Evolutionary conservation across 2,888 invertebrate genomes (phyloP).

Genomic region (Rhagophthalmus giganteus): DNA sequence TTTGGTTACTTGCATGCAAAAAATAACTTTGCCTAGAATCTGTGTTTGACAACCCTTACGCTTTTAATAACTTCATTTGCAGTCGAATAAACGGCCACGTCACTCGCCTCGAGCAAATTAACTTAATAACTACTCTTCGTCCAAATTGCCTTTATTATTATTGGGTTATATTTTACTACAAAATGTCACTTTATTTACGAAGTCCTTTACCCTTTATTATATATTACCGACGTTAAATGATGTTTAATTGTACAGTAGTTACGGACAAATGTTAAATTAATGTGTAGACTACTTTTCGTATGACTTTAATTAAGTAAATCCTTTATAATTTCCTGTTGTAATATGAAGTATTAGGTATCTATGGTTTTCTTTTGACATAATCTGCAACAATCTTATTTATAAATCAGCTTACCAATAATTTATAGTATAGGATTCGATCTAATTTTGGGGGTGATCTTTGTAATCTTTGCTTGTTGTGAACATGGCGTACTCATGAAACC

Average conservation of each 20-base stretch:
- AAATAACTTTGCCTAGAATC: slow-evolving; percentile 13
- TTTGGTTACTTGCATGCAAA: no score
- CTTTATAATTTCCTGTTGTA: neutral
- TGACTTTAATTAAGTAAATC: neutral
- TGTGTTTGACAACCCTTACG: slow-evolving; percentile 27
- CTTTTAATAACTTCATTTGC: slow-evolving; percentile 27
- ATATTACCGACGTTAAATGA: slow-evolving; percentile 12
- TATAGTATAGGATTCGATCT: no score
- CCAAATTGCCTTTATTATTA: slow-evolving; percentile 23
- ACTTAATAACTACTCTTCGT: slow-evolving; percentile 18
- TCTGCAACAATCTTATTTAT: no score
- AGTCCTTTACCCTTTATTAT: slow-evolving; percentile 9
- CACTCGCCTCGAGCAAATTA: slow-evolving; percentile 21
- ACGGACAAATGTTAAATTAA: slow-evolving; percentile 14
- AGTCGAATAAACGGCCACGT: slow-evolving; percentile 25
- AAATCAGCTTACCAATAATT: no score
- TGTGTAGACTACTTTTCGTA: no score
- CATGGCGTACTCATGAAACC: no score
- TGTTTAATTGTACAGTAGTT: slow-evolving; percentile 7
- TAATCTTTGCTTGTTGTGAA: no score
- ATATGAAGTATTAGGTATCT: neutral
- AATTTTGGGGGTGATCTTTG: no score
- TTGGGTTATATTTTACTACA: slow-evolving; percentile 19
- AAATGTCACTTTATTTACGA: slow-evolving; percentile 20
- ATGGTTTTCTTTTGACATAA: no score